Conservation (phyloP, 2,888 invertebrate genomes). For the Calameuta filiformis region DNA sequence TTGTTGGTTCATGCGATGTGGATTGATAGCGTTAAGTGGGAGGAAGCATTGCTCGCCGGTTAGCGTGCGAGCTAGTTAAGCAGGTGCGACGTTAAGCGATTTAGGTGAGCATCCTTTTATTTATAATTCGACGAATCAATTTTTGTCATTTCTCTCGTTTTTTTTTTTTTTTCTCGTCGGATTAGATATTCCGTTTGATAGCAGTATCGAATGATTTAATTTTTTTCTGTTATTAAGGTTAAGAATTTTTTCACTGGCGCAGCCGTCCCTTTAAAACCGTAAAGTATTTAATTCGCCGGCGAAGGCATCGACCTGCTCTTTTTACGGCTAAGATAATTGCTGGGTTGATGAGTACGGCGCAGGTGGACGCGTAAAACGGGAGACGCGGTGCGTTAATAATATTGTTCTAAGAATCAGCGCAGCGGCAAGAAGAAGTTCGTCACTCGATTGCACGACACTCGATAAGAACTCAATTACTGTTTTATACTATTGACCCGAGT, state of each 20-base stretch:
- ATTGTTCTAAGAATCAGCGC: slow-evolving; percentile 38
- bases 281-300: background rate
- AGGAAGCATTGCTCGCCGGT: background rate
- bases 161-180: background rate
- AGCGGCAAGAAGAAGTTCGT: slow-evolving; percentile 57
- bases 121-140: background rate
- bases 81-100: slow-evolving; percentile 21
- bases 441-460: slow-evolving; percentile 45
- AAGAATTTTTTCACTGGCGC: background rate
- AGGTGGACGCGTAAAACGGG: slow-evolving; percentile 25
- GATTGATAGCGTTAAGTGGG: slow-evolving; percentile 19
- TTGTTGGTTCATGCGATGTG: slow-evolving; percentile 18
- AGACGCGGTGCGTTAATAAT: slow-evolving; percentile 40
- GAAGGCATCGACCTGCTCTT: slow-evolving; percentile 15
- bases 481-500: slow-evolving; percentile 41
- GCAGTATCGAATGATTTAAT: background rate
- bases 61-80: slow-evolving; percentile 34
- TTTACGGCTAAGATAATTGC: slow-evolving; percentile 37
- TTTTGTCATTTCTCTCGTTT: background rate
- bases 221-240: background rate
- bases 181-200: background rate
- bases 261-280: slow-evolving; percentile 1
- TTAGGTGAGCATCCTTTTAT: background rate
- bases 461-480: slow-evolving; percentile 55
- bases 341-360: slow-evolving; percentile 5